Conservation (phyloP, 2,113 vertebrate species). For the Gasterosteus aculeatus region DNA sequence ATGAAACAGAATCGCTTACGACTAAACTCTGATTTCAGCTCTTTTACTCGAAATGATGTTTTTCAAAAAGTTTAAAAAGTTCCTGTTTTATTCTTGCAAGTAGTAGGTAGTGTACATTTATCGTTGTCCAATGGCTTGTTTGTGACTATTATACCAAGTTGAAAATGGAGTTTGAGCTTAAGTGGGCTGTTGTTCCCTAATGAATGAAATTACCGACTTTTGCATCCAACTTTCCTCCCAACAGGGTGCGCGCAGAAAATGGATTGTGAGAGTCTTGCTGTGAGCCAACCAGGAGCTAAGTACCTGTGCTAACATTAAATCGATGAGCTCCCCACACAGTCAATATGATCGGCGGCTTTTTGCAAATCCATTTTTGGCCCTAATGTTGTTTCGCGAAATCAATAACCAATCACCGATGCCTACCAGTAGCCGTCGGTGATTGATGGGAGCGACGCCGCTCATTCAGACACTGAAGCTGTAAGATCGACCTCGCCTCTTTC, state of each 20-base stretch:
- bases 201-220: not conserved
- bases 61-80: not conserved
- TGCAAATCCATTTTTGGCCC: not conserved
- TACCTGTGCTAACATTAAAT: slow-evolving; percentile 12
- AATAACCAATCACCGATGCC: slow-evolving; percentile 22
- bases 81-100: not conserved
- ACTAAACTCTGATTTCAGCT: not conserved
- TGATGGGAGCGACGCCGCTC: not conserved
- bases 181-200: not conserved
- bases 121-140: not conserved
- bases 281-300: slow-evolving; percentile 9
- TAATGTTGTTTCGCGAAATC: slow-evolving; percentile 19
- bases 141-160: not conserved
- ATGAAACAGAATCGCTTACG: not conserved
- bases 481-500: not conserved
- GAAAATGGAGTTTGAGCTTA: not conserved
- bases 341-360: not conserved
- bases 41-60: not conserved
- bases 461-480: not conserved
- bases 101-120: not conserved
- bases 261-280: not conserved
- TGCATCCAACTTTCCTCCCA: not conserved
- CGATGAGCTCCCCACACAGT: not conserved
- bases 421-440: not conserved
- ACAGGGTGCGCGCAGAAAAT: not conserved